phyloP scores from a whole-genome alignment of 2,113 vertebrate genomes.

The Bubalus kerabau region DNA sequence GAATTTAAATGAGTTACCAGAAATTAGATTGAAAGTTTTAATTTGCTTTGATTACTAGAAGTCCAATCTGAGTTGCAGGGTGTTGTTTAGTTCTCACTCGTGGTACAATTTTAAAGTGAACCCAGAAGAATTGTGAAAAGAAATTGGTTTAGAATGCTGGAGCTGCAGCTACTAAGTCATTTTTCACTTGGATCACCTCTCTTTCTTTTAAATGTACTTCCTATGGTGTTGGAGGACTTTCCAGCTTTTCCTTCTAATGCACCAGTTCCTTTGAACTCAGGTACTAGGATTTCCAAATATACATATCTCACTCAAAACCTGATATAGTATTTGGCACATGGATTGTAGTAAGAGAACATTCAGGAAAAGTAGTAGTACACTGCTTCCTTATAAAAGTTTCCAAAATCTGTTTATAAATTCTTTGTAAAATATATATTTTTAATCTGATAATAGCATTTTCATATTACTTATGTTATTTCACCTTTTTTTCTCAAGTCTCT shows the following conservation, averaged over 20 bases:
- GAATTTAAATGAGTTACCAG: background rate
- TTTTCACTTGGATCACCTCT: background rate
- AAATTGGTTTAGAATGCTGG: background rate
- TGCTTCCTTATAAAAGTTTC: background rate
- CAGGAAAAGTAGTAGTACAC: background rate
- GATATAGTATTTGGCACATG: background rate
- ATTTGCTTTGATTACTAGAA: background rate
- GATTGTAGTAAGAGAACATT: background rate
- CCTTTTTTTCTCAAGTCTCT: background rate
- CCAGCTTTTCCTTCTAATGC: background rate
- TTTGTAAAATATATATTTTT: background rate
- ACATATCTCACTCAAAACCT: background rate
- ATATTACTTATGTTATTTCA: background rate
- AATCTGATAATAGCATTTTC: background rate
- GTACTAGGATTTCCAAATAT: background rate
- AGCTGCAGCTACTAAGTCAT: background rate
- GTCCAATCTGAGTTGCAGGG: background rate
- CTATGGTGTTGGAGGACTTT: background rate
- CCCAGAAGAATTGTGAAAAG: background rate
- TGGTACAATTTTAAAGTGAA: background rate
- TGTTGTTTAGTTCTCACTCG: background rate
- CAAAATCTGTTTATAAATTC: background rate
- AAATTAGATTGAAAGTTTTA: background rate
- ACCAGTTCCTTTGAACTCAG: background rate
- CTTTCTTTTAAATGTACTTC: background rate